phyloP scores from a whole-genome alignment of 2,797 vertebrate species.

The Myotis vivesi region DNA sequence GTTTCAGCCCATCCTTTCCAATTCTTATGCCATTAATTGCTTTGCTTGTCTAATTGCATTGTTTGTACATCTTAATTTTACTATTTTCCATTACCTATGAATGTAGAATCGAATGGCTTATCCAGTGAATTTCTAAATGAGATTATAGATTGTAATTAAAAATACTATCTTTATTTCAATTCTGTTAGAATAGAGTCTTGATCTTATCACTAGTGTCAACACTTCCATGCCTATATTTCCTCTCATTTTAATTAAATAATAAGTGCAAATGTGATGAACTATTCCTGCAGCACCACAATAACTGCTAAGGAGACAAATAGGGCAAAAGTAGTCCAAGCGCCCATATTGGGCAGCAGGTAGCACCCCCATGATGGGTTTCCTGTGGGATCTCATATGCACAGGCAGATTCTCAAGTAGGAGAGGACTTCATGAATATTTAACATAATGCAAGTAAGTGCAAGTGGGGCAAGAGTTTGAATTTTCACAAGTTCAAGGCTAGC shows the following conservation, averaged over 20 bases:
- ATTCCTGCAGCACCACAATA: neutral
- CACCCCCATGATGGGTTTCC: neutral
- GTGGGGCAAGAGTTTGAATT: neutral
- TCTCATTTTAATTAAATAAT: slow-evolving; percentile 1
- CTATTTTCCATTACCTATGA: neutral
- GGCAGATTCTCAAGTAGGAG: neutral
- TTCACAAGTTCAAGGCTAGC: neutral
- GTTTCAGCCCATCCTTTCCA: neutral
- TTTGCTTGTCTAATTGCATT: slow-evolving; percentile 17
- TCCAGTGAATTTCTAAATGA: slow-evolving; percentile 10
- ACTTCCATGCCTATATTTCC: neutral
- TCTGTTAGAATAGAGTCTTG: neutral
- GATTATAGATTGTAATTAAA: slow-evolving; percentile 40
- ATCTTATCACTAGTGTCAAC: neutral
- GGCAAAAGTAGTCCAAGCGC: neutral
- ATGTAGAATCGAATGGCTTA: neutral
- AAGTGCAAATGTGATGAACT: neutral
- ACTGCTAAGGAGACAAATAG: neutral
- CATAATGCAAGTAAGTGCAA: neutral
- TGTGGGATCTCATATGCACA: neutral
- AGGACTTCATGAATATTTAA: neutral
- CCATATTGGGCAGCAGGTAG: no score
- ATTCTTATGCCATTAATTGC: slow-evolving; percentile 19
- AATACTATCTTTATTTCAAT: slow-evolving; percentile 29
- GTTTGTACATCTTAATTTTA: neutral